phyloP scores from a whole-genome alignment of 2,888 invertebrate species.

The Rotaria sp. region DNA sequence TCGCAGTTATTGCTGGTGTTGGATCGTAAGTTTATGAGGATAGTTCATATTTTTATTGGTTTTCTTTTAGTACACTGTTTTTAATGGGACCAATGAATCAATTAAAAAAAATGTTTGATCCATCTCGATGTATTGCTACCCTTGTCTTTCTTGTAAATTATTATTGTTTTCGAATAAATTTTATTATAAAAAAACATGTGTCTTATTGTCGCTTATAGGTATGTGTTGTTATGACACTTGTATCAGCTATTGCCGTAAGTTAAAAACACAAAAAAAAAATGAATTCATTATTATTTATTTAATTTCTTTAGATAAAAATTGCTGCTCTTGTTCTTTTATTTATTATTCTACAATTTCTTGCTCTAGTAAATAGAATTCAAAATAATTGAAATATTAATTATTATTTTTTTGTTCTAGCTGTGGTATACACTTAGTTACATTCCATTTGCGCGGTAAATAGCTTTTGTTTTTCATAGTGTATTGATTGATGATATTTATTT shows the following conservation, averaged over 20 bases:
- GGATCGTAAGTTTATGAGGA: neutral
- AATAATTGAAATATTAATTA: neutral
- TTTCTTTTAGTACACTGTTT: neutral
- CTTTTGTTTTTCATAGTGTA: too few species aligned
- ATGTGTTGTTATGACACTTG: neutral
- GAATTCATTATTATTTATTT: neutral
- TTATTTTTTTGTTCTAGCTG: neutral
- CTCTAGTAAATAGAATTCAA: neutral
- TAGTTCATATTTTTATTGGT: neutral
- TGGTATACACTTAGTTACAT: slow-evolving; percentile 17
- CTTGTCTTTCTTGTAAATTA: neutral
- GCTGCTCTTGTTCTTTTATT: neutral
- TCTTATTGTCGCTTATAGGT: neutral
- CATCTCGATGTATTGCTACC: slow-evolving; percentile 7
- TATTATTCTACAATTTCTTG: neutral
- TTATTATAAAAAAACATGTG: too few species aligned
- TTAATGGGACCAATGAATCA: slow-evolving; percentile 11
- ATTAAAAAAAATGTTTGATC: slow-evolving; percentile 25
- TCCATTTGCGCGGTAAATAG: slow-evolving; percentile 24
- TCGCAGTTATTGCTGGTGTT: neutral
- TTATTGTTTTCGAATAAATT: too few species aligned
- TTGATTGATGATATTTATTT: too few species aligned
- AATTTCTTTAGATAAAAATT: neutral
- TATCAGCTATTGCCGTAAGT: neutral
- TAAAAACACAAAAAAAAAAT: neutral